These are phyloP conservation scores for Tetropium fuscum DNA, from an alignment of 2,888 invertebrate genomes.

Conservation along the genomic window DNA sequence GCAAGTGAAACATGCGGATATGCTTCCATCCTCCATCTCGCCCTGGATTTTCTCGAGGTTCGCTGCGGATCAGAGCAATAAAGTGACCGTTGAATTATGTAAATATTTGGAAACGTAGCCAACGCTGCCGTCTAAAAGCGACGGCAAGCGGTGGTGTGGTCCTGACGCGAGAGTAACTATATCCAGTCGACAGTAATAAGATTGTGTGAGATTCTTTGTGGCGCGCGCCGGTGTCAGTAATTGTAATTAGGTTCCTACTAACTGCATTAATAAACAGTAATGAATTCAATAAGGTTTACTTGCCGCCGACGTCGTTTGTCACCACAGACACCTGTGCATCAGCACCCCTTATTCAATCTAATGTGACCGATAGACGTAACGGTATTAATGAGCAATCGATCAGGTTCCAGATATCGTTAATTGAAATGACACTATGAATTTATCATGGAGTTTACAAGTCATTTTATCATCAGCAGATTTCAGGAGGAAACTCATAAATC, in stretches of 20 bases:
- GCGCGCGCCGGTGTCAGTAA: conserved; percentile 56
- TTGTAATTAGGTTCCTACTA: conserved; percentile 66
- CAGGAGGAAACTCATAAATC: no score
- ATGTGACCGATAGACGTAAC: conserved; percentile 25
- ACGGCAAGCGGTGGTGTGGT: conserved; percentile 7
- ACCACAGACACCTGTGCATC: conserved; percentile 46
- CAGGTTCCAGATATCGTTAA: conserved; percentile 1
- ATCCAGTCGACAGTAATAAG: conserved; percentile 52
- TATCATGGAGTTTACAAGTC: no score
- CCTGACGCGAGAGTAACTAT: conserved; percentile 34
- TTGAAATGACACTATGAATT: conserved; percentile 9
- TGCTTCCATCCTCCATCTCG: no score
- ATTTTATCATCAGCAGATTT: no score
- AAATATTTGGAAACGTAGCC: conserved; percentile 26
- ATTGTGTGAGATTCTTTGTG: conserved; percentile 56
- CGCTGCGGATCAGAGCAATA: conserved; percentile 1
- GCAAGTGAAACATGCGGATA: no score
- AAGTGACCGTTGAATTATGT: conserved; percentile 28
- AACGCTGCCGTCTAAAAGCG: conserved; percentile 20
- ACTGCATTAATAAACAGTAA: conserved; percentile 66
- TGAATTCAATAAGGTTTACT: conserved; percentile 61
- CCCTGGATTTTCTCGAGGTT: no score
- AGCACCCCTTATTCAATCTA: conserved; percentile 20
- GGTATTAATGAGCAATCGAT: conserved; percentile 20
- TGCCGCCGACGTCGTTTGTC: conserved; percentile 52